Evolutionary conservation across 2,888 invertebrate species (phyloP), one percentile per base, ranked within the genome.

Genomic region (Parnassius mnemosyne): DNA sequence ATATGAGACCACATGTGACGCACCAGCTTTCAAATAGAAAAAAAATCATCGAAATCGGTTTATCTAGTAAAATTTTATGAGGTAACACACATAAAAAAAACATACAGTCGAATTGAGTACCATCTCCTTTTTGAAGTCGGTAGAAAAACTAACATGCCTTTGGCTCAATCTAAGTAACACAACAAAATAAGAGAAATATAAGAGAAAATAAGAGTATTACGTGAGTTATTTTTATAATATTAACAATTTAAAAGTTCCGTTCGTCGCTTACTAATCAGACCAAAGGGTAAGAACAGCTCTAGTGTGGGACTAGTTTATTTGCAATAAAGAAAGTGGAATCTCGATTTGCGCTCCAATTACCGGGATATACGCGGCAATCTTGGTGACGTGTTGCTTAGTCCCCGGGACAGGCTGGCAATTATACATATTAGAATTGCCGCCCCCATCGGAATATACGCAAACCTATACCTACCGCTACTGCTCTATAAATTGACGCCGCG

Each of bases 301-400:
- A 83, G 86, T 80, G 84, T 80, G 83, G 82, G 84, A 84, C 83
- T 88, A 89, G 87, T 90, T 91, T 91, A 90, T 90, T 85, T 72
- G 89, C 88, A 91, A 90, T 91, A 91, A 91, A 90, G 89, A 89
- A 89, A 91, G 88, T 90, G 88, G 89, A 85, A 89, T 89, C 87
- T 87, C 84, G 85, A 83, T 85, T 84, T 84, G 80, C 83, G 86
- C 84, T 87, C 88, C 92, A 91, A 92, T 92, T 92, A 92, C 90
- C 80, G 78, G 87, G 90, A 92, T 89, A 85, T 92, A 91, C 85
- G 85, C 80, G 84, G 88, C 87, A 75, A 86, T 92, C 85, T 81
- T 84, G 82, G 83, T 89, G 90, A 92, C 90, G 86, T 84, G 89
- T 78, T 76, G 80, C 84, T 82, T 71, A 78, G 82, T 77, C 80